Conservation (phyloP, 2,888 invertebrate genomes). For the Idaea aversata region DNA sequence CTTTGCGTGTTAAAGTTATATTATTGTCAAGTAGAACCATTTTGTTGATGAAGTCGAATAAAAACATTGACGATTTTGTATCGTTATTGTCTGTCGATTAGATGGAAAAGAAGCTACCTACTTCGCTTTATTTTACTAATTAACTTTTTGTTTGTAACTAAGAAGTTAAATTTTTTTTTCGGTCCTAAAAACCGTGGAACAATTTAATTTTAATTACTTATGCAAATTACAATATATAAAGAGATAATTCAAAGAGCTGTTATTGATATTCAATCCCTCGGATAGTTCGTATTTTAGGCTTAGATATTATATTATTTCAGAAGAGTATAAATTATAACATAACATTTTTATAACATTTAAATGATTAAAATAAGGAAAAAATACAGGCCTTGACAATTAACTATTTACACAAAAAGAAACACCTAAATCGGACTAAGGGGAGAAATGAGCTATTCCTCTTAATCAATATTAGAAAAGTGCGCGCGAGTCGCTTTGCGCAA, state of each 20-base stretch:
- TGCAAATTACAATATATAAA: no score
- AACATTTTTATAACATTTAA: no score
- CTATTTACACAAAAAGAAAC: no score
- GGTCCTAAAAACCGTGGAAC: background rate
- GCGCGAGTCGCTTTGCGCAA: constrained; percentile 32
- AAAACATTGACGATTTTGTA: background rate
- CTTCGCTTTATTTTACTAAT: background rate
- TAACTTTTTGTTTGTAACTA: background rate
- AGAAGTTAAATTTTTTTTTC: background rate
- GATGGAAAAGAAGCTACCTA: background rate
- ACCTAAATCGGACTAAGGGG: no score
- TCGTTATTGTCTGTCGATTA: background rate
- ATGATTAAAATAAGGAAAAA: no score
- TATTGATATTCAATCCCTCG: no score
- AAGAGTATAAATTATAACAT: no score
- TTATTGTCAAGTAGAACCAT: background rate
- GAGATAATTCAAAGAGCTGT: no score
- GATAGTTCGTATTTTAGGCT: no score
- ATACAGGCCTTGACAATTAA: no score
- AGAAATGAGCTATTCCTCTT: no score
- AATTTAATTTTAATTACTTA: background rate
- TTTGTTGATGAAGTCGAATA: background rate
- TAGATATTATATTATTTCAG: no score
- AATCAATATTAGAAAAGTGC: constrained; percentile 43
- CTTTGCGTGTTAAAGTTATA: background rate